Base-by-base conservation (phyloP, 2,888 invertebrate species). In the Crossocerus cetratus region DNA sequence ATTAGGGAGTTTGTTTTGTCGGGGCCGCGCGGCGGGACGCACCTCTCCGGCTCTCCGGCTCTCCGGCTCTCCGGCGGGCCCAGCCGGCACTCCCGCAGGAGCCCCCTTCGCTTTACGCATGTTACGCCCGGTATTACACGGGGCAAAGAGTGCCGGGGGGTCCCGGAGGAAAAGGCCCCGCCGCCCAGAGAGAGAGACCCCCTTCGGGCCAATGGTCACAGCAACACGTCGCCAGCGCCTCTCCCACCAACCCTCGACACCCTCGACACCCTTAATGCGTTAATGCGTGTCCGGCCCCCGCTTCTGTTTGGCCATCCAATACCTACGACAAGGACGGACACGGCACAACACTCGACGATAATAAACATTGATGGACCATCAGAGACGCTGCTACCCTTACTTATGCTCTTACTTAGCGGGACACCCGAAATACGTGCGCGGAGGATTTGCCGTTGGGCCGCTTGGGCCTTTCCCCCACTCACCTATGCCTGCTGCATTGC, bases 1-100 rank as follows among this genome's bases (percentile, higher is more conserved):
- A 88, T 88, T 87, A 88, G 78, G 83, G 75, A 86, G 82, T 84
- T 86, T 88, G 85, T 87, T 88, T 86, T 84, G 82, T 83, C 16
- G 49, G 49, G 49, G 2, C 77, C 78, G 69, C 84, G 68, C 86
- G 70, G 69, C 84, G 80, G 86, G 85, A 66, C 67, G 70, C 63
- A 79, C 43, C 5, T 43, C 43, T 43, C 62, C 65, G n/a, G n/a
- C n/a, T n/a, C n/a, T n/a, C n/a, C n/a, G n/a, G n/a, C n/a, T n/a
- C n/a, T n/a, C n/a, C n/a, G n/a, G n/a, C n/a, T n/a, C n/a, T n/a
- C 11, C 32, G 4, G 5, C 4, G 8, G 32, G 4, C 32, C 32
- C 32, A 32, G 32, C 23, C 23, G 23, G 23, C 23, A 32, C 23
- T 32, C 76, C 20, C 62, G 20, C 65, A 13, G 56, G 44, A 13